These are phyloP conservation scores for Drosophila rellima DNA, from an alignment of 2,888 invertebrate genomes.

Conservation along the genomic window DNA sequence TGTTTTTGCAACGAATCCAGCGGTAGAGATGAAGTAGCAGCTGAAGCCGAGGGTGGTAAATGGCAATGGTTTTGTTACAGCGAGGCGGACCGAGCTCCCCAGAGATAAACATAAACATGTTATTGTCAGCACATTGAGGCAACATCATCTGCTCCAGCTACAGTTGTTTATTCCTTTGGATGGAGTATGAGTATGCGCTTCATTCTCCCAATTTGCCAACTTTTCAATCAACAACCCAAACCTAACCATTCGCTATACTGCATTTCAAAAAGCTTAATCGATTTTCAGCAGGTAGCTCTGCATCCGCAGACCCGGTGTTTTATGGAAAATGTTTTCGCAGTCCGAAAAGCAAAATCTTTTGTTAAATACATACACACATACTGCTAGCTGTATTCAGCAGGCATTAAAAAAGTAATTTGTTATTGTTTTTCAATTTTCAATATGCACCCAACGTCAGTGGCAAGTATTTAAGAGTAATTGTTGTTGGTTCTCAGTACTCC, in stretches of 20 bases:
- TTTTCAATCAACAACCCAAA: conserved; percentile 63
- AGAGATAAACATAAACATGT: conserved; percentile 62
- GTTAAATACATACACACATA: no score
- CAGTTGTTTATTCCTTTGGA: conserved; percentile 15
- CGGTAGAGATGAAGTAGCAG: conserved; percentile 1
- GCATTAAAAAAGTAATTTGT: no score
- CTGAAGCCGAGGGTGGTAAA: neutral
- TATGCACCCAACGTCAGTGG: conserved; percentile 59
- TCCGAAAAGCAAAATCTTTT: conserved; percentile 67
- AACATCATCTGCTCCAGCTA: conserved; percentile 11
- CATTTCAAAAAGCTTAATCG: conserved; percentile 64
- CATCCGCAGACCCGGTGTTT: conserved; percentile 50
- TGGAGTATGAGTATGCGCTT: neutral
- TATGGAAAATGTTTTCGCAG: conserved; percentile 65
- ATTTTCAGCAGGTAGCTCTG: conserved; percentile 65
- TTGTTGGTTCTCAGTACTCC: conserved; percentile 27
- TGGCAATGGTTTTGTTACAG: neutral
- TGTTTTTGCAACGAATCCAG: conserved; percentile 22
- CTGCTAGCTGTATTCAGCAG: no score
- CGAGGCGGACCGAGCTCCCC: conserved; percentile 37
- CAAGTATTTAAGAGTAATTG: conserved; percentile 67
- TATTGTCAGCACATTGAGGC: conserved; percentile 58
- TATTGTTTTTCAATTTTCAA: conserved; percentile 67
- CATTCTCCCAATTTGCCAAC: conserved; percentile 42
- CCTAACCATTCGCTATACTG: neutral